These are phyloP conservation scores for Oryzias curvinotus DNA, from an alignment of 2,113 vertebrate species.

Conservation along the genomic window DNA sequence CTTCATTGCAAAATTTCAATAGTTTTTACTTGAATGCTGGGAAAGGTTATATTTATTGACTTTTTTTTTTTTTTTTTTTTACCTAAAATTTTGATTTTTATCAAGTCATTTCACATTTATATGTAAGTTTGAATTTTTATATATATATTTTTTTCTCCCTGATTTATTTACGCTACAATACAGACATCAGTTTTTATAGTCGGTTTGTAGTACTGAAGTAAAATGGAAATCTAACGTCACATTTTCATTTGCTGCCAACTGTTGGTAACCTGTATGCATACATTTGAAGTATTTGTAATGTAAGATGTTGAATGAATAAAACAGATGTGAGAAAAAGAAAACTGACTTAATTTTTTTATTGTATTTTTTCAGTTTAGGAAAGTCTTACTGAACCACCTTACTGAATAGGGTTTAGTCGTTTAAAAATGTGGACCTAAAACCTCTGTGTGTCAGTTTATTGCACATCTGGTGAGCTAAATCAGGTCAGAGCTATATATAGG, in stretches of 20 bases:
- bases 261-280: conserved; percentile 99
- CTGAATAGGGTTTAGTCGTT: conserved; percentile 2
- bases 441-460: conserved; percentile 17
- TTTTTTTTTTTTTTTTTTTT: conserved; percentile 91
- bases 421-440: not conserved
- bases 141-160: conserved; percentile 86
- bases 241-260: conserved; percentile 99
- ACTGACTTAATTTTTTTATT: not conserved
- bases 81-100: conserved; percentile 99
- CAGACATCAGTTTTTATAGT: conserved; percentile 98
- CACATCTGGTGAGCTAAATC: conserved; percentile 46
- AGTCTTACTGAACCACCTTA: not conserved
- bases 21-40: conserved; percentile 99
- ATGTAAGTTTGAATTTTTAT: conserved; percentile 96
- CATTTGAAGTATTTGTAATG: conserved; percentile 99
- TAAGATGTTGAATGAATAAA: conserved; percentile 99
- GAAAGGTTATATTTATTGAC: conserved; percentile 99
- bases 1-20: conserved; percentile 97
- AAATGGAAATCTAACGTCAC: conserved; percentile 94
- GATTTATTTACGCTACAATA: conserved; percentile 91
- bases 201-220: conserved; percentile 97
- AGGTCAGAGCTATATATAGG: conserved; percentile 61
- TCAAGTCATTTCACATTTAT: conserved; percentile 98
- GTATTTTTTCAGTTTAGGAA: too few species aligned
- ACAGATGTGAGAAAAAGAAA: conserved; percentile 84